Base-by-base conservation (phyloP, 2,888 invertebrate species). In the Eristalis arbustorum region DNA sequence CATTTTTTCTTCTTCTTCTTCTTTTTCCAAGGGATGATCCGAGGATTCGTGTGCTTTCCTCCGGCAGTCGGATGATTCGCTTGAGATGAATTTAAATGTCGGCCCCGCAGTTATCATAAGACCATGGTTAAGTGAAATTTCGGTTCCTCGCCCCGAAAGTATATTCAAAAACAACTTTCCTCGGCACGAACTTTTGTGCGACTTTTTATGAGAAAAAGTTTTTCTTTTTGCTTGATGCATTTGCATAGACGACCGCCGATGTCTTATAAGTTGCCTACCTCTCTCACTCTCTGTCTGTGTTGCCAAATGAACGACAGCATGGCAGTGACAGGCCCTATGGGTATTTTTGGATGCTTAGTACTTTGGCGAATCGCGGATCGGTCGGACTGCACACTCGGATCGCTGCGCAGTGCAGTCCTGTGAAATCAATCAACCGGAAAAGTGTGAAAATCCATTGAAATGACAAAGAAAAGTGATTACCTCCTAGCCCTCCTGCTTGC, bases 291-390 rank as follows among this genome's bases (percentile, higher is more conserved):
- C 25, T 25, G 2, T 42, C 14, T 42, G 14, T n/a, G 5, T 42
- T 42, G 6, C 49, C 8, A 5, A 37, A 6, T 13, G 37, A 37
- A 37, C 37, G 37, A 13, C 13, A n/a, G 11, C 5, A 2, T n/a
- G n/a, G n/a, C 49, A 18, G n/a, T 18, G 49, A 18, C 49, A 18
- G 64, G 73, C 68, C 74, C 69, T 67, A 37, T 62, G 18, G 42
- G 62, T 79, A 84, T 76, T 76, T 80, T 84, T 25, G 72, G 34
- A 76, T 23, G 1, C 61, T 63, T 62, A 85, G 84, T 81, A 68
- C 61, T 77, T 74, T 63, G 63, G 14, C 11, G 76, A 68, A 40
- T 75, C 73, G 76, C 84, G 81, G 49, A 62, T 72, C 72, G 76
- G 37, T 0, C 80, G 42, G 69, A 73, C 23, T 81, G 81, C 74